Evolutionary conservation across 1,140 invertebrate species (phyloP), one percentile per base, ranked within the genome.

Genomic region (Trissolcus basalis): DNA sequence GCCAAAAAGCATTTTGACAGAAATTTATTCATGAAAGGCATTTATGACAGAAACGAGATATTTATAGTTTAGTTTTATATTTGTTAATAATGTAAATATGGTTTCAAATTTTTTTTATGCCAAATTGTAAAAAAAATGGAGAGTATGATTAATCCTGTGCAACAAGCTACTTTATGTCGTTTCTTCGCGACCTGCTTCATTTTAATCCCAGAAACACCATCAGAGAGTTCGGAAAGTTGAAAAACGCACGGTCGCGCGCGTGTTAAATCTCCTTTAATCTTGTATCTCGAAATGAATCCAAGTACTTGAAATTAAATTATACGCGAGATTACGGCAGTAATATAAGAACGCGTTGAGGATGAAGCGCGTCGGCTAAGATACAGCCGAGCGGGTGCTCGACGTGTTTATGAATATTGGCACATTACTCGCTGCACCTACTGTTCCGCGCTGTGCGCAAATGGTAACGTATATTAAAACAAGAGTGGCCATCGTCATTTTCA

Each of bases 331-430:
- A 73, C 70, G 55, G 43, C 59, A 45, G 65, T 74, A 77, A 81
- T 78, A 77, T 76, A 81, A 78, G 77, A 76, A 70, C 75, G 76
- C 80, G 59, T 64, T 49, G 69, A 67, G 60, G 67, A 70, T 67
- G 61, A 64, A 77, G 59, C 54, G 60, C 70, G 75, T 77, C 73
- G 80, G 81, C 68, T 82, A 81, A 83, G 82, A 83, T 82, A 83
- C 81, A 77, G 79, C 79, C 80, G 74, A 71, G 64, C 53, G 76
- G 75, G 61, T 61, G 78, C 77, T 71, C 70, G 82, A 84, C 82
- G 83, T 83, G 80, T 84, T 84, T 84, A 84, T 84, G 83, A 84
- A 83, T 83, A 84, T 84, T 83, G 83, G 83, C 81, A 77, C 64
- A 74, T 75, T 65, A 60, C 77, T 64, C n/a, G 71, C 65, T 61